These are phyloP conservation scores for Aplochiton taeniatus DNA, from an alignment of 2,797 vertebrate genomes.

Conservation along the genomic window DNA sequence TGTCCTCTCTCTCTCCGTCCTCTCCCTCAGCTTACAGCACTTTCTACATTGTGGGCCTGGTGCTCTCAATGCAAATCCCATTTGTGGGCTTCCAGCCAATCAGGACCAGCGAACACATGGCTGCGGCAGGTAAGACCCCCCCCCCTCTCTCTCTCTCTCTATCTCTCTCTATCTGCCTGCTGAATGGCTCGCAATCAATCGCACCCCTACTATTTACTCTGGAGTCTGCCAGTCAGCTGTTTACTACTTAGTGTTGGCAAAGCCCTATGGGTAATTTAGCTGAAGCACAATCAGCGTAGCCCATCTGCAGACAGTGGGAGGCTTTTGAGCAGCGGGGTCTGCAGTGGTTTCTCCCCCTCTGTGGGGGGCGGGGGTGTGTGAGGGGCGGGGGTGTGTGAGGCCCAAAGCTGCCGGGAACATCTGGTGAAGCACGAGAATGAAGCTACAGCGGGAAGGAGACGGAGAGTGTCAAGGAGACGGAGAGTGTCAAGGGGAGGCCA, in stretches of 20 bases:
- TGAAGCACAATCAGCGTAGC: no score
- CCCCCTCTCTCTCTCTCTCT: neutral
- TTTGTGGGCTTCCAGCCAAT: slow-evolving; percentile 99
- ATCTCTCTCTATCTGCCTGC: slow-evolving; percentile 14
- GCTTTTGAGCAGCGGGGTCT: no score
- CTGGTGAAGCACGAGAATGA: slow-evolving; percentile 51
- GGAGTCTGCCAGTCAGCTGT: neutral
- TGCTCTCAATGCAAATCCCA: slow-evolving; percentile 98
- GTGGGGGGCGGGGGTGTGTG: no score
- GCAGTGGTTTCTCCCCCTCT: slow-evolving; percentile 5
- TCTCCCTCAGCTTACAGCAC: slow-evolving; percentile 90
- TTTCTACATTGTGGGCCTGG: slow-evolving; percentile 95
- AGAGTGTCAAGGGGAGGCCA: neutral
- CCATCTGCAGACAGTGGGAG: no score
- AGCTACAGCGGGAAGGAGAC: slow-evolving; percentile 42
- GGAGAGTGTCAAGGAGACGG: neutral
- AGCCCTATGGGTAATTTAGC: slow-evolving; percentile 45
- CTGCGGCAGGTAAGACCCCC: slow-evolving; percentile 86
- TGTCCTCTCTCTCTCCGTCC: slow-evolving; percentile 44
- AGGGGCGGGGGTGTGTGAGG: slow-evolving; percentile 48
- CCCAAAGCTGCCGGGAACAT: slow-evolving; percentile 65
- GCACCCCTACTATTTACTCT: neutral
- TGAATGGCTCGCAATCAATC: neutral
- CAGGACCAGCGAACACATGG: slow-evolving; percentile 98
- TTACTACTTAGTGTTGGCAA: slow-evolving; percentile 36